phyloP scores from a whole-genome alignment of 2,797 vertebrate genomes.

The Sebastes variabilis region DNA sequence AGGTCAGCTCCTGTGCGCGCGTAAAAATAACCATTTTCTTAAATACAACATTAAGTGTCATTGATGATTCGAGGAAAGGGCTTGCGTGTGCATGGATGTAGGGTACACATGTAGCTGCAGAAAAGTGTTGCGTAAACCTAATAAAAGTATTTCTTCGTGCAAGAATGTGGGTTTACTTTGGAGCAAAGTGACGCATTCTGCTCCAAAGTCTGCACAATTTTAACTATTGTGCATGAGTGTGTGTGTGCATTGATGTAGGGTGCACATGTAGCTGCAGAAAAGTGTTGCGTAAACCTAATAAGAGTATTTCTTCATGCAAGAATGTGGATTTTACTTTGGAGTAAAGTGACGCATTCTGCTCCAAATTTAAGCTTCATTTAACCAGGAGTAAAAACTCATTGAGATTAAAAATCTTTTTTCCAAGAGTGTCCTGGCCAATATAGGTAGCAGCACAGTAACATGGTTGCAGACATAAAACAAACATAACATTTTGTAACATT shows the following conservation, averaged over 20 bases:
- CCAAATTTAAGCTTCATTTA: neutral
- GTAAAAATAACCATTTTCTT: conserved; percentile 46
- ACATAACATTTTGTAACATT: neutral
- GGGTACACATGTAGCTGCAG: neutral
- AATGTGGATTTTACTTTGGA: neutral
- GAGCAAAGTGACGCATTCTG: neutral
- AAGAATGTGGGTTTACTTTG: neutral
- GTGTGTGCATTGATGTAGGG: neutral
- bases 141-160: neutral
- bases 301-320: neutral
- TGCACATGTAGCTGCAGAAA: neutral
- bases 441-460: too few relatives aligned
- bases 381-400: too few relatives aligned
- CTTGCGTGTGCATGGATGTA: neutral
- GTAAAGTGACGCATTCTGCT: neutral
- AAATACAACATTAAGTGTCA: conserved; percentile 30
- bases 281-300: too few relatives aligned
- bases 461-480: neutral
- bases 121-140: neutral
- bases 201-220: neutral
- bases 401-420: too few relatives aligned
- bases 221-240: neutral
- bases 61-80: neutral
- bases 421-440: too few relatives aligned
- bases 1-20: conserved; percentile 15